Evolutionary conservation across 2,888 invertebrate species (phyloP).

Genomic region (Girardia tigrina): DNA sequence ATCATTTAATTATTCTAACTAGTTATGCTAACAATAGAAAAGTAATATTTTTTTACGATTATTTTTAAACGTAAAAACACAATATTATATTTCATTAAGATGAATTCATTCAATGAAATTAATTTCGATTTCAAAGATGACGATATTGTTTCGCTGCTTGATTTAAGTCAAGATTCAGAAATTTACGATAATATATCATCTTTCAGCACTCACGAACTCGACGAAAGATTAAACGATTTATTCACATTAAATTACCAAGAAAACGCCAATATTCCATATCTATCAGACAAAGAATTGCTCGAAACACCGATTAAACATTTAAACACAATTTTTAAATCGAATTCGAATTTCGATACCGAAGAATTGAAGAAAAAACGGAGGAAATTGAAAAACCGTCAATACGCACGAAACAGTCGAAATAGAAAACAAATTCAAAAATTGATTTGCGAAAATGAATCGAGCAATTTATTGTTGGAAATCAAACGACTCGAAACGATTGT

Average conservation of each 20-base stretch:
- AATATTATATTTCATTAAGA: background rate
- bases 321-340: background rate
- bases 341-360: background rate
- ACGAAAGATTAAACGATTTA: background rate
- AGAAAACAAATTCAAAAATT: conserved; percentile 4
- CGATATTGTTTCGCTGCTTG: background rate
- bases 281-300: background rate
- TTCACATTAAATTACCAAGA: background rate
- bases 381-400: background rate
- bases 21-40: too few species aligned
- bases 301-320: background rate
- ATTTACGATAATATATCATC: background rate
- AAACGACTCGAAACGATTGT: background rate
- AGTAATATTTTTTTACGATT: too few species aligned
- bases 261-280: background rate
- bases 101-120: background rate
- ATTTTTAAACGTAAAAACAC: too few species aligned
- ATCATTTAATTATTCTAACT: too few species aligned
- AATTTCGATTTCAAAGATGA: background rate
- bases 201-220: background rate
- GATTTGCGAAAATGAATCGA: background rate
- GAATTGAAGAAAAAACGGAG: background rate
- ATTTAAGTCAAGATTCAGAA: background rate
- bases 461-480: background rate
- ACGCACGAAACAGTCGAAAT: background rate